Evolutionary conservation across 2,888 invertebrate genomes (phyloP), one percentile per base, ranked within the genome.

Genomic region (Melitaea athalia): DNA sequence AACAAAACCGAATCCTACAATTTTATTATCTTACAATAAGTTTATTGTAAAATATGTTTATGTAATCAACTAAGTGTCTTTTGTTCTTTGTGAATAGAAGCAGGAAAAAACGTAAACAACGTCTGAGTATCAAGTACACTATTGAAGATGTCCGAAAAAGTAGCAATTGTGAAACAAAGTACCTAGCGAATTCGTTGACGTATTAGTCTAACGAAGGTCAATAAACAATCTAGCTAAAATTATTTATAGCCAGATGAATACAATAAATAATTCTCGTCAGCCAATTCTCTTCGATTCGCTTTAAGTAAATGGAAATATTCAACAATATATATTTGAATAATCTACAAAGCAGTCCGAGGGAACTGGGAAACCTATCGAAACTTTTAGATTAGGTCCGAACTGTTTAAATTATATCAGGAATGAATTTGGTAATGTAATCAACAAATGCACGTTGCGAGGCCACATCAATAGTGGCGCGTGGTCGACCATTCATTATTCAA

Each of bases 401-500:
- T 52, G 24, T 31, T 52, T 31, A 14, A 24, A 52, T 52, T 17
- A 24, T 52, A 52, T 5, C 24, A 52, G 52, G 11, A 17, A 52
- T 52, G 52, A 24, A 52, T 52, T 52, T 52, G 52, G 52, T 24
- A 52, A 52, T 5, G 52, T 24, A 52, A 52, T 52, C 52, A 52
- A 52, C 52, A 52, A 52, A 52, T 52, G 52, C 24, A 52, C 52
- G 24, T 52, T 52, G 24, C 12, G 52, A 17, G 52, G 52, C 52
- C 52, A 11, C 52, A 52, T 24, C 52, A 24, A 52, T 52, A 52
- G 24, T 52, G 52, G 24, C 52, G 52, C 52, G 52, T 31, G 52
- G 52, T 52, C 52, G 52, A 52, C 52, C 24, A 52, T 52, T 52
- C 24, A 52, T 52, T 52, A 52, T 52, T 52, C 52, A 52, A 52